Evolutionary conservation across 2,888 invertebrate species (phyloP).

Genomic region (Theretra japonica): DNA sequence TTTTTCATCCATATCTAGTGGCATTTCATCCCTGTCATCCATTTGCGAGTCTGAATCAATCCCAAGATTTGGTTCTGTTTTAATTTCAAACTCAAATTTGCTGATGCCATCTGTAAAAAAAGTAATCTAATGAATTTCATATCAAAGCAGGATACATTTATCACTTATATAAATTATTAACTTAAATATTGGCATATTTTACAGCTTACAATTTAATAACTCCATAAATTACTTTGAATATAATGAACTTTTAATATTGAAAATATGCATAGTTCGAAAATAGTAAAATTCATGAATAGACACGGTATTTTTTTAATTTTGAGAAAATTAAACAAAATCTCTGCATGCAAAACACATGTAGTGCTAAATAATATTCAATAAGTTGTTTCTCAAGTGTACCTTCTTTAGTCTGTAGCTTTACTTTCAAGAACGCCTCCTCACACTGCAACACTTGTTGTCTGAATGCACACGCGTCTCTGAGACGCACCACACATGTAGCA

Average conservation of each 20-base stretch:
- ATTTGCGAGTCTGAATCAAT: conserved; percentile 44
- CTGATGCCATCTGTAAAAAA: conserved; percentile 30
- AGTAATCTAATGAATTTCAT: neutral
- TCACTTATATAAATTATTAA: neutral
- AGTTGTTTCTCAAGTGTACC: conserved; percentile 45
- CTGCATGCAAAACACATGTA: too few relatives aligned
- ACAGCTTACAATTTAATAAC: too few relatives aligned
- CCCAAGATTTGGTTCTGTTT: conserved; percentile 52
- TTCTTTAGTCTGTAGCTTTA: conserved; percentile 55
- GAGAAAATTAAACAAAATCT: too few relatives aligned
- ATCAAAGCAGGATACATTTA: too few relatives aligned
- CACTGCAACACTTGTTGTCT: conserved; percentile 65
- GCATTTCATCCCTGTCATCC: conserved; percentile 43
- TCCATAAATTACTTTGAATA: too few relatives aligned
- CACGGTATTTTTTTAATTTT: too few relatives aligned
- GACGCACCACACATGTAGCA: conserved; percentile 68
- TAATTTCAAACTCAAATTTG: conserved; percentile 56
- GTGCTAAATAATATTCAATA: neutral
- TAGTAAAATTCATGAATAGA: too few relatives aligned
- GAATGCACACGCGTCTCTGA: conserved; percentile 66
- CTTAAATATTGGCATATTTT: too few relatives aligned
- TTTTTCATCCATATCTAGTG: conserved; percentile 25
- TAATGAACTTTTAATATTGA: too few relatives aligned
- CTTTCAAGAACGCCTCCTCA: conserved; percentile 64
- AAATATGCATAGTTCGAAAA: too few relatives aligned